Base-by-base conservation (phyloP, 2,888 invertebrate species). In the Ganaspis brasiliensis region DNA sequence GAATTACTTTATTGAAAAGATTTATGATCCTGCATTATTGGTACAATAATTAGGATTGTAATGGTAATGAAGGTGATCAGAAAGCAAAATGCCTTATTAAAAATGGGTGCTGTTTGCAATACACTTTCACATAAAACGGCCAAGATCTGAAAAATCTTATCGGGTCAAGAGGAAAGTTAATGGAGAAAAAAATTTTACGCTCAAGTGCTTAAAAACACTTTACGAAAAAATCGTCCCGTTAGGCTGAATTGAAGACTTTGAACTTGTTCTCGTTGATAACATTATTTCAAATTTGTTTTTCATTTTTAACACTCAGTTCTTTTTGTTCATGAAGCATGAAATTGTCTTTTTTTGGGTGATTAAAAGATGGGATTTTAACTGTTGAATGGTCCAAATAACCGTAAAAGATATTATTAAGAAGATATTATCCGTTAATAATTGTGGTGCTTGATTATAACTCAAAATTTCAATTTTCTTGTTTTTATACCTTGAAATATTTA, bases 1-100 rank as follows among this genome's bases (percentile, higher is more conserved):
- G 67, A 45, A 67, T 67, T 67, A 9, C 4, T 67, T 67, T 45
- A 67, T 67, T 67, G 45, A 9, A 26, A 67, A n/a, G 40, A 67
- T 45, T 24, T 16, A 45, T 24, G 45, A 26, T 45, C 24, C n/a
- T 40, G 24, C n/a, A 24, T 56, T 26, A 56, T 56, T 56, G 21
- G 56, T 24, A 12, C 21, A 63, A 40, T 63, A 24, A 8, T 40
- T 37, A 37, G 19, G 2, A 21, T 40, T 40, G 6, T 63, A 37
- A 63, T 59, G 16, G n/a, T 31, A 19, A 63, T 63, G 21, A 9
- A 21, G 37, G 37, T n/a, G 40, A 26, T 40, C 26, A 45, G 67
- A 67, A 67, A 45, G 67, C 67, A 67, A 67, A 67, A 40, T 1
- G 9, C 9, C 21, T 24, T 12, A n/a, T 45, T 45, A 9, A 24